A percentile compares a stretch with the other conserved stretches of the same genome.
Conservation (phyloP, 1,140 invertebrate species). For the Lysiphlebus fabarum region DNA sequence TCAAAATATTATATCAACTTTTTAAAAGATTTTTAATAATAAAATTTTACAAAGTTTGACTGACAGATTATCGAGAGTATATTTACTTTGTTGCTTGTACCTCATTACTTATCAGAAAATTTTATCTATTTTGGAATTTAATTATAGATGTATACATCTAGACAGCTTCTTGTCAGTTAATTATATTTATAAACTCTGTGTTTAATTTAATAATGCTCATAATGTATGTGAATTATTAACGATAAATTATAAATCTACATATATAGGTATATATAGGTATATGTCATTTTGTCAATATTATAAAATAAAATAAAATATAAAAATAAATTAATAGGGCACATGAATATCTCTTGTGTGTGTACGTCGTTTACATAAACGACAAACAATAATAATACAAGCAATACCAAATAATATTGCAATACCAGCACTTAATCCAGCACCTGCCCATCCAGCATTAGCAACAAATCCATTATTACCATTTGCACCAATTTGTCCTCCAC, state of each 20-base stretch:
- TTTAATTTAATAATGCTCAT: not conserved
- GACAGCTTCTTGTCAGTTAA: not conserved
- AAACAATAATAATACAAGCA: constrained; percentile 49
- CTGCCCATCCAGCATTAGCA: constrained; percentile 48
- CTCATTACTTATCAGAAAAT: not conserved
- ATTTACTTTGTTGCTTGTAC: too few relatives aligned
- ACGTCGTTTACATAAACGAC: constrained; percentile 52
- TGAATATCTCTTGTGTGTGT: constrained; percentile 49
- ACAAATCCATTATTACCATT: constrained; percentile 38
- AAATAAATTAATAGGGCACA: constrained; percentile 47
- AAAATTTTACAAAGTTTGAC: too few relatives aligned
- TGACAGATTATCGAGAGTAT: too few relatives aligned
- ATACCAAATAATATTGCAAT: constrained; percentile 50
- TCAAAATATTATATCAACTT: too few relatives aligned
- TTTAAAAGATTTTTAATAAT: too few relatives aligned
- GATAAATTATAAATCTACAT: too few relatives aligned
- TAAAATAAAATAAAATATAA: constrained; percentile 14
- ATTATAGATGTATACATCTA: constrained; percentile 15
- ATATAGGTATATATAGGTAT: too few relatives aligned
- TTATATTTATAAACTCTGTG: not conserved
- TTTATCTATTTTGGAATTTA: constrained; percentile 20
- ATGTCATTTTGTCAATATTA: too few relatives aligned
- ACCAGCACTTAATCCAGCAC: constrained; percentile 48
- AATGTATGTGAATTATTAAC: constrained; percentile 7
- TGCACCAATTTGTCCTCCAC: constrained; percentile 39